Base-by-base conservation (phyloP, 2,888 invertebrate genomes). In the Melanchra persicariae region DNA sequence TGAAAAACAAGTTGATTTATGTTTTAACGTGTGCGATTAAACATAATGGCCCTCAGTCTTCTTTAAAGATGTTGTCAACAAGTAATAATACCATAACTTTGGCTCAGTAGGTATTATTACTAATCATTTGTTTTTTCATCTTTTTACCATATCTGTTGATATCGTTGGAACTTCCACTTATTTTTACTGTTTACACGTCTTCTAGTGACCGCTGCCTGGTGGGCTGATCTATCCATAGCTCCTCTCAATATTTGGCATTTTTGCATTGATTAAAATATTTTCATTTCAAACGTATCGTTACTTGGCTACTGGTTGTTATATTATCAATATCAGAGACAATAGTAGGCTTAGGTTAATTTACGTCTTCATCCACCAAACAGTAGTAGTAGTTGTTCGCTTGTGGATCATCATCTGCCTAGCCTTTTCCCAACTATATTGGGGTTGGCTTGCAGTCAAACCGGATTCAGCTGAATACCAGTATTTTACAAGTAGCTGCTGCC, bases 1-100 rank as follows among this genome's bases (percentile, higher is more conserved):
- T 87, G 83, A 87, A 87, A 86, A 86, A 87, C 78, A 78, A 71
- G 73, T 64, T 81, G 83, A 85, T 85, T 80, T 79, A 81, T 68
- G 68, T 63, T 79, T 74, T 74, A 79, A 74, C 77, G 74, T 74
- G 61, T 63, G 61, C 49, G 59, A 66, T 77, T 74, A 74, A 59
- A 65, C 57, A 66, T 71, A 73, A 78, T 73, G 26, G 30, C 30
- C 52, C 34, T 58, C 37, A 40, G 66, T 58, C 49, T 63, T 47
- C 34, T 54, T 63, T 69, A 64, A 75, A 74, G 74, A 76, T 64
- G 66, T 70, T 62, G 75, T 78, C 68, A 71, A 72, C 72, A 54
- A 34, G 55, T 62, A 77, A 84, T 84, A 85, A 43, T 55, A 58
- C 15, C n/a, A 40, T 58, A 26, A 49, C 12, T 52, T 19, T 19